These are phyloP conservation scores for Eupsilia transversa DNA, from an alignment of 2,888 invertebrate species.

Conservation along the genomic window DNA sequence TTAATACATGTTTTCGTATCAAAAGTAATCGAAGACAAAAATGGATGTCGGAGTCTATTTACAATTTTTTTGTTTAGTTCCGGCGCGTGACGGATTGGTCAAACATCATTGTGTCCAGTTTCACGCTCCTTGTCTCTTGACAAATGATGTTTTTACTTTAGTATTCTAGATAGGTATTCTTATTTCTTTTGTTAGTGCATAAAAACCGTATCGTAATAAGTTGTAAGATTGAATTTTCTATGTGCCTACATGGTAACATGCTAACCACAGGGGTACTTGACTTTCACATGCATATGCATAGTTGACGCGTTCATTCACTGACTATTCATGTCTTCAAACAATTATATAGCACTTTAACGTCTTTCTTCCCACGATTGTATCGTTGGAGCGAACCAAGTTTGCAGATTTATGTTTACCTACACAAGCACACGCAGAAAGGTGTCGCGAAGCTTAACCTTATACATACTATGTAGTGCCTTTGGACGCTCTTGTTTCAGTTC, in stretches of 20 bases:
- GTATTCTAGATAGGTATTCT: slow-evolving; percentile 62
- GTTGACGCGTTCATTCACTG: slow-evolving; percentile 80
- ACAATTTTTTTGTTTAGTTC: slow-evolving; percentile 70
- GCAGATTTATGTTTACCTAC: slow-evolving; percentile 82
- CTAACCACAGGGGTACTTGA: slow-evolving; percentile 64
- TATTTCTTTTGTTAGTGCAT: slow-evolving; percentile 47
- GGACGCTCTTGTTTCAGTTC: slow-evolving; percentile 15
- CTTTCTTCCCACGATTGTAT: slow-evolving; percentile 87
- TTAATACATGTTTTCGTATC: slow-evolving; percentile 59
- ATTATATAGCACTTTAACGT: slow-evolving; percentile 84
- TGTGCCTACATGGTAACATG: slow-evolving; percentile 39
- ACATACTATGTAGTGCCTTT: slow-evolving; percentile 16
- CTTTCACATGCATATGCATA: slow-evolving; percentile 74
- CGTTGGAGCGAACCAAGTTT: slow-evolving; percentile 77
- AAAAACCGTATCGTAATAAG: slow-evolving; percentile 51
- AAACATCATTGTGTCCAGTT: slow-evolving; percentile 78
- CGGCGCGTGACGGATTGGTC: slow-evolving; percentile 77
- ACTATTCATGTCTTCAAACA: slow-evolving; percentile 83
- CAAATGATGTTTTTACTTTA: slow-evolving; percentile 77
- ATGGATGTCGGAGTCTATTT: slow-evolving; percentile 68
- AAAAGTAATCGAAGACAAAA: slow-evolving; percentile 65
- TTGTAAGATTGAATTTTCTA: slow-evolving; percentile 58
- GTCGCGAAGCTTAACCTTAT: slow-evolving; percentile 47
- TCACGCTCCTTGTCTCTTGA: slow-evolving; percentile 80
- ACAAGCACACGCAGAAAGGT: slow-evolving; percentile 58